Evolutionary conservation across 2,888 invertebrate genomes (phyloP).

Genomic region (Erynnis tages): DNA sequence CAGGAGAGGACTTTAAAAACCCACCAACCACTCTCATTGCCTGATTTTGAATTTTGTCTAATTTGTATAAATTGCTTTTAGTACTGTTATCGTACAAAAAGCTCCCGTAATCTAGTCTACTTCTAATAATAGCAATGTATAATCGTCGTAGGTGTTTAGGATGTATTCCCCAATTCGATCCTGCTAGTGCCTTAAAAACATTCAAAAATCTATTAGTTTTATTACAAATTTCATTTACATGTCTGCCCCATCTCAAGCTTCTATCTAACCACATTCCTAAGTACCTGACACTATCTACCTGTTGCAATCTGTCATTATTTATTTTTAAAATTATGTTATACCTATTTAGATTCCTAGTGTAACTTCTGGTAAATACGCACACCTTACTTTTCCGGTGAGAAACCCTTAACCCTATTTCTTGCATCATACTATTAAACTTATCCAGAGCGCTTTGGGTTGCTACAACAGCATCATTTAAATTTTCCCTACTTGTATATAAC

Average conservation of each 20-base stretch:
- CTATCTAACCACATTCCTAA: constrained; percentile 22
- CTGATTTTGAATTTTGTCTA: constrained; percentile 36
- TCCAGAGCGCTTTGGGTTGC: constrained; percentile 29
- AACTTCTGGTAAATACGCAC: constrained; percentile 32
- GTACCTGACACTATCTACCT: constrained; percentile 31
- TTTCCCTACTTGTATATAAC: constrained; percentile 27
- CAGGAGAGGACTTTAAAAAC: constrained; percentile 33
- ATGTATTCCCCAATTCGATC: constrained; percentile 36
- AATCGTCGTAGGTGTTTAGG: constrained; percentile 34
- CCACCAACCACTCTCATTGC: constrained; percentile 33
- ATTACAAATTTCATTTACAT: constrained; percentile 29
- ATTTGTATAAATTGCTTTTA: constrained; percentile 29
- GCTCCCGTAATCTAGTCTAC: constrained; percentile 36
- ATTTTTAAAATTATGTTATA: constrained; percentile 20
- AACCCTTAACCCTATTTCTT: constrained; percentile 30
- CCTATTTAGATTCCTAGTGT: constrained; percentile 1
- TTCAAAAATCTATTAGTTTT: constrained; percentile 29
- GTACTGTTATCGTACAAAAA: constrained; percentile 31
- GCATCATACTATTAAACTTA: constrained; percentile 17
- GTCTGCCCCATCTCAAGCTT: constrained; percentile 32
- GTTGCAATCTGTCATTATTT: constrained; percentile 19
- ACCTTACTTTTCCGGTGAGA: constrained; percentile 34
- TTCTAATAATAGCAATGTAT: constrained; percentile 37
- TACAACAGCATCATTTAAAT: not conserved
- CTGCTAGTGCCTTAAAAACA: constrained; percentile 32